phyloP scores from a whole-genome alignment of 2,888 invertebrate genomes.

The Ophion ellenae region DNA sequence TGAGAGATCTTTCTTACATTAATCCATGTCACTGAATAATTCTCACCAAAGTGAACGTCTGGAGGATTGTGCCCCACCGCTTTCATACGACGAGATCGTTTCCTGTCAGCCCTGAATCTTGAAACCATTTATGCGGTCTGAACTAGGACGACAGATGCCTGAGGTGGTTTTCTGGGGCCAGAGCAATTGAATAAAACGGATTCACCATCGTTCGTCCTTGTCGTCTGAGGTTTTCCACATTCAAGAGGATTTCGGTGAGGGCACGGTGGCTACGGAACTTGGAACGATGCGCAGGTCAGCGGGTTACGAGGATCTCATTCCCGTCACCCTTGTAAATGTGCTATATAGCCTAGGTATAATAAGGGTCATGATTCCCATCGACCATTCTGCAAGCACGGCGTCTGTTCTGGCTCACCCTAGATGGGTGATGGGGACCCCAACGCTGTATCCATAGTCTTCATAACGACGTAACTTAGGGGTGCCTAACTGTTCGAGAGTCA shows the following conservation, averaged over 20 bases:
- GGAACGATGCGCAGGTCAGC: conserved; percentile 43
- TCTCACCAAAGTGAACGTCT: background rate
- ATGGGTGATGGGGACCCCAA: background rate
- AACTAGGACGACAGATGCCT: conserved; percentile 40
- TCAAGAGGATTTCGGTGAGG: conserved; percentile 47
- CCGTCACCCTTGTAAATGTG: conserved; percentile 28
- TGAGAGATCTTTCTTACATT: background rate
- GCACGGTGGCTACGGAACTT: background rate
- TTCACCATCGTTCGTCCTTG: conserved; percentile 49
- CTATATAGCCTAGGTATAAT: conserved; percentile 47
- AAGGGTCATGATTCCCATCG: conserved; percentile 49
- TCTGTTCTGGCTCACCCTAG: conserved; percentile 13
- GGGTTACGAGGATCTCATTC: conserved; percentile 50
- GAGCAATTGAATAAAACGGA: conserved; percentile 57
- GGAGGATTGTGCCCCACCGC: background rate
- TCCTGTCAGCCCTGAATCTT: conserved; percentile 48
- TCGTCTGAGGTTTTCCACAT: conserved; percentile 55
- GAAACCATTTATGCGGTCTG: conserved; percentile 42
- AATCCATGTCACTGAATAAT: conserved; percentile 12
- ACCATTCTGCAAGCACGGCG: conserved; percentile 3
- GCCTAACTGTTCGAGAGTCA: background rate
- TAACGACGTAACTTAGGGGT: conserved; percentile 54
- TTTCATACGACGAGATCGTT: conserved; percentile 17
- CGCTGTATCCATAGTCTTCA: conserved; percentile 39
- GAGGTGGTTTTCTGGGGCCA: conserved; percentile 5